Percentiles rank a stretch among this genome's conserved stretches.
Conservation (phyloP, 37 sponge, comb jelly and placozoan species). For the Hexactinellida sp. region DNA sequence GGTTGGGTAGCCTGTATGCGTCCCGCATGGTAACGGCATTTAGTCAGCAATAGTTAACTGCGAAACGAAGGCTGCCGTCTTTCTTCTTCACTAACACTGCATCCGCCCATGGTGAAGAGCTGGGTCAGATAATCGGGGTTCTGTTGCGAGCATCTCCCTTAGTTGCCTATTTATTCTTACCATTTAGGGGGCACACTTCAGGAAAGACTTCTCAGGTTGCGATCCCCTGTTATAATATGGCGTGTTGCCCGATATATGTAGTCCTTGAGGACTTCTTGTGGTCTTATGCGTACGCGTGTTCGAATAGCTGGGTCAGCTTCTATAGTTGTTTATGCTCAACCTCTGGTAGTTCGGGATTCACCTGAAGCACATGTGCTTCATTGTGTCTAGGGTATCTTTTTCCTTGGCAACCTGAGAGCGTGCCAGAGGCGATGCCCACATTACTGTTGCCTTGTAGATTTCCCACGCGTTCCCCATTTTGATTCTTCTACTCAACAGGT, state of each 20-base stretch:
- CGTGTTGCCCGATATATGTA: background rate
- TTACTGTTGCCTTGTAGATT: background rate
- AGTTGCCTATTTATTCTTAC: too few relatives aligned
- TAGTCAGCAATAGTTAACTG: too few relatives aligned
- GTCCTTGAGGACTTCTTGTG: background rate
- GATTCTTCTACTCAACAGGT: background rate
- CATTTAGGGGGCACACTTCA: background rate
- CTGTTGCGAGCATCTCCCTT: too few relatives aligned
- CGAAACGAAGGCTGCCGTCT: too few relatives aligned
- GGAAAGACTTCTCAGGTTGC: background rate
- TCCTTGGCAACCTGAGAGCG: background rate
- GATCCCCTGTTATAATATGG: background rate
- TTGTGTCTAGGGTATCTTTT: background rate
- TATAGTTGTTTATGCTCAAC: background rate
- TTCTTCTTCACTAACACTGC: too few relatives aligned
- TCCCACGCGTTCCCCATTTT: background rate
- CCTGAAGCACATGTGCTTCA: background rate
- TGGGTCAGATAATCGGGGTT: background rate
- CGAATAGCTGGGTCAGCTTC: background rate
- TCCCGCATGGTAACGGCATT: too few relatives aligned
- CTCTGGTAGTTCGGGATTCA: background rate
- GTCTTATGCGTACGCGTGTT: background rate
- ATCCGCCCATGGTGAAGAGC: conserved; percentile 3
- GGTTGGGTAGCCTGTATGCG: too few relatives aligned
- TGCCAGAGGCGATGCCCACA: background rate